A percentile compares a stretch with the other conserved stretches of the same genome.
Conservation (phyloP, 2,113 vertebrate genomes). For the Elephantulus edwardii region DNA sequence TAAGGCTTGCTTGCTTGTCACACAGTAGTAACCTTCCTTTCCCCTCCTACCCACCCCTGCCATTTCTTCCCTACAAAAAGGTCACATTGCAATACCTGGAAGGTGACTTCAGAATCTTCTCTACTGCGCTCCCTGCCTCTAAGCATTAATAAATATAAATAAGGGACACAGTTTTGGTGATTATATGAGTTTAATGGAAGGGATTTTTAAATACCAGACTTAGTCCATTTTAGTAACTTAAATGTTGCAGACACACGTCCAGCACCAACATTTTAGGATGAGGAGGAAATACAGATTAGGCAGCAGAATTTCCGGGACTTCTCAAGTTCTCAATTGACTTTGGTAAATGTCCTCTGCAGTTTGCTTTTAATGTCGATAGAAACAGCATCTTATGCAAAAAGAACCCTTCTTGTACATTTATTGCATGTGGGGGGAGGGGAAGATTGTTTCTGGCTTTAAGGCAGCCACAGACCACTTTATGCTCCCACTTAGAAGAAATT, state of each 20-base stretch:
- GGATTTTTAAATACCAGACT: slow-evolving; percentile 16
- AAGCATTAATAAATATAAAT: slow-evolving; percentile 12
- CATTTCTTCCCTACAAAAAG: too few relatives aligned
- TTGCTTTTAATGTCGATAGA: slow-evolving; percentile 38
- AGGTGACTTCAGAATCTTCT: background rate
- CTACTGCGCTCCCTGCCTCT: background rate
- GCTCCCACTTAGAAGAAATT: slow-evolving; percentile 39
- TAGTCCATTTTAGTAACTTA: slow-evolving; percentile 30
- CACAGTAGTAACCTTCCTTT: background rate
- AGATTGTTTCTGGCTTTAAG: slow-evolving; percentile 1
- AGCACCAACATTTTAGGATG: slow-evolving; percentile 26
- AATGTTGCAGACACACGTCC: background rate
- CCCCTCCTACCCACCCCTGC: accelerated
- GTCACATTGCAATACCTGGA: background rate
- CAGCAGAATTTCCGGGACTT: slow-evolving; percentile 22
- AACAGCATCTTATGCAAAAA: slow-evolving; percentile 43
- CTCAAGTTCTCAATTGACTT: slow-evolving; percentile 34
- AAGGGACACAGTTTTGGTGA: background rate
- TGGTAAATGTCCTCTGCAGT: slow-evolving; percentile 22
- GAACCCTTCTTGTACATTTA: slow-evolving; percentile 50
- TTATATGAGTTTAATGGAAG: background rate
- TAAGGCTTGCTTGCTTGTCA: background rate
- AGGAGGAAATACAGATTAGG: slow-evolving; percentile 13
- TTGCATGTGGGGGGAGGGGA: background rate
- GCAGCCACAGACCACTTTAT: background rate